Percentiles rank a stretch among this genome's conserved stretches.
Conservation (phyloP, 2,888 invertebrate species). For the Oxycera nigricornis region DNA sequence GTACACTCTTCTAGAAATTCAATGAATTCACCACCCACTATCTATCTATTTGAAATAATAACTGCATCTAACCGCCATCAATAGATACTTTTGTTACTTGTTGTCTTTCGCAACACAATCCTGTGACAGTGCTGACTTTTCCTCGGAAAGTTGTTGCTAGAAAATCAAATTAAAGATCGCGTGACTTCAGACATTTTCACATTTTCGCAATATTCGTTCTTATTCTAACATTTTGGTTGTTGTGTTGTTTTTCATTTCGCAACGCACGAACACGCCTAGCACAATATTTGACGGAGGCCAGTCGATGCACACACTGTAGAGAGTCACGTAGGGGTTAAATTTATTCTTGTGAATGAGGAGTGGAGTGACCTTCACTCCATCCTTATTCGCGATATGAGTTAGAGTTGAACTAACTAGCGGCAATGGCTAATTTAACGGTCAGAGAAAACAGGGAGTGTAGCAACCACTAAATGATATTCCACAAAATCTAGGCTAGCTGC, state of each 20-base stretch:
- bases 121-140: background rate
- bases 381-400: constrained; percentile 4
- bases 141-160: background rate
- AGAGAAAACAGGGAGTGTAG: background rate
- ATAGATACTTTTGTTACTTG: constrained; percentile 6
- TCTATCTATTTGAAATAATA: too few species aligned
- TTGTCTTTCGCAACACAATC: background rate
- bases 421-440: background rate
- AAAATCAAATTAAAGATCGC: constrained; percentile 9
- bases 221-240: background rate
- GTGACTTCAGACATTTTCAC: constrained; percentile 17
- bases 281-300: background rate
- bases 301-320: constrained; percentile 7
- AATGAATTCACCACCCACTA: background rate
- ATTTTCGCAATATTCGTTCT: background rate
- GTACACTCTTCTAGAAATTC: background rate
- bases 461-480: background rate
- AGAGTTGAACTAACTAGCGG: too few species aligned
- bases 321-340: constrained; percentile 22
- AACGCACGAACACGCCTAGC: background rate
- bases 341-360: constrained; percentile 16
- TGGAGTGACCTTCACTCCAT: background rate
- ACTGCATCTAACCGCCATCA: background rate
- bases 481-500: background rate
- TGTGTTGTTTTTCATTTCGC: background rate